phyloP scores from a whole-genome alignment of 1,140 invertebrate species.

The Portunus trituberculatus region DNA sequence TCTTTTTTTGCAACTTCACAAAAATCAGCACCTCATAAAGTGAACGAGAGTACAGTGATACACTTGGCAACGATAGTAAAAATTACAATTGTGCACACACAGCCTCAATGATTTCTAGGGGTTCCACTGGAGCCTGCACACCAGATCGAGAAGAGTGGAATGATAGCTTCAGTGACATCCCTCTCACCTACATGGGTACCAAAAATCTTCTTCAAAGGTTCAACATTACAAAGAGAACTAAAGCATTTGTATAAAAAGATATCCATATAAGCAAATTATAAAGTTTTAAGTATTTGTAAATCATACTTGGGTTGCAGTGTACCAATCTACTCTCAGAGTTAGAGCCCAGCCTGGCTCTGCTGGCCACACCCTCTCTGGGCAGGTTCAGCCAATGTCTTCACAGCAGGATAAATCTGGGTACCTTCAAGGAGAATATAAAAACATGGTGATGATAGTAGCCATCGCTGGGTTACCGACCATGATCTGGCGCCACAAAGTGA shows the following conservation, averaged over 20 bases:
- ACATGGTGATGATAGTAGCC: background rate
- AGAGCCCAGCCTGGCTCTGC: background rate
- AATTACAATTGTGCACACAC: constrained; percentile 64
- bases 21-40: constrained; percentile 68
- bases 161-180: constrained; percentile 36
- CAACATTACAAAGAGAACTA: constrained; percentile 47
- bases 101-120: constrained; percentile 25
- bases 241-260: constrained; percentile 66
- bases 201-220: constrained; percentile 54
- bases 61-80: constrained; percentile 52
- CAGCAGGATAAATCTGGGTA: constrained; percentile 49
- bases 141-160: background rate
- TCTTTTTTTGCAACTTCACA: constrained; percentile 55
- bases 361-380: background rate
- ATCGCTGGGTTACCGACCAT: constrained; percentile 65
- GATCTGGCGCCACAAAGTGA: constrained; percentile 53
- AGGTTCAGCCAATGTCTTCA: constrained; percentile 35
- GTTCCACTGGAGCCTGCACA: constrained; percentile 35
- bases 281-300: constrained; percentile 44
- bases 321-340: constrained; percentile 54
- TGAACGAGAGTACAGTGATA: constrained; percentile 61
- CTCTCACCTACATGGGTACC: constrained; percentile 50
- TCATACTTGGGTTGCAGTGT: constrained; percentile 47
- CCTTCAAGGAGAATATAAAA: constrained; percentile 36
- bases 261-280: constrained; percentile 61